Percentiles rank a stretch among this genome's conserved stretches.
phyloP scores from a whole-genome alignment of 2,113 vertebrate genomes.

The Lipotes vexillifer region DNA sequence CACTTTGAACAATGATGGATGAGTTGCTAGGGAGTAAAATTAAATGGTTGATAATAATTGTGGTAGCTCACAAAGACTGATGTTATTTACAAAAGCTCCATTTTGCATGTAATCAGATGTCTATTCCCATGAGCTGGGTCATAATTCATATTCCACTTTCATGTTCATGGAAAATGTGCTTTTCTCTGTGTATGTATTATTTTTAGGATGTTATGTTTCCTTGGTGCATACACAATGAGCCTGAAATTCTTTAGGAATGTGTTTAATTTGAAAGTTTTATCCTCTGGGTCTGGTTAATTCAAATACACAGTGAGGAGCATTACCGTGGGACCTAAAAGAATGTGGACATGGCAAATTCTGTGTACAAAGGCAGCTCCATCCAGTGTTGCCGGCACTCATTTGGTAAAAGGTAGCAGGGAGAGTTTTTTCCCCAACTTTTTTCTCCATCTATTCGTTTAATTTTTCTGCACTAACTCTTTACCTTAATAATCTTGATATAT shows the following conservation, averaged over 20 bases:
- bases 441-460: background rate
- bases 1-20: conserved; percentile 71
- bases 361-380: conserved; percentile 39
- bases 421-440: background rate
- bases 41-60: conserved; percentile 79
- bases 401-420: background rate
- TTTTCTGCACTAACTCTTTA: background rate
- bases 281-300: conserved; percentile 99
- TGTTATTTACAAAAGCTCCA: conserved; percentile 92
- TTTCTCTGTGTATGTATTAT: conserved; percentile 92
- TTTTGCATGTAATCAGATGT: conserved; percentile 93
- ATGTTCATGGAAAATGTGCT: conserved; percentile 92
- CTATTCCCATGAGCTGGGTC: conserved; percentile 92
- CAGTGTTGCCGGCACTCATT: background rate
- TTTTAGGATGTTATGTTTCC: conserved; percentile 99
- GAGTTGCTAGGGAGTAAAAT: conserved; percentile 72
- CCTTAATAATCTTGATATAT: background rate
- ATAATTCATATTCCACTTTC: conserved; percentile 92
- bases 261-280: conserved; percentile 98
- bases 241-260: conserved; percentile 96
- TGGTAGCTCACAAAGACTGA: conserved; percentile 84
- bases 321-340: conserved; percentile 65
- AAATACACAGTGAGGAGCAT: conserved; percentile 85
- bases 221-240: conserved; percentile 97
- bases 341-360: conserved; percentile 36